A percentile compares a stretch with the other conserved stretches of the same genome.
These are phyloP conservation scores for Macropus fuliginosus DNA, from an alignment of 2,797 vertebrate species.

Conservation along the genomic window DNA sequence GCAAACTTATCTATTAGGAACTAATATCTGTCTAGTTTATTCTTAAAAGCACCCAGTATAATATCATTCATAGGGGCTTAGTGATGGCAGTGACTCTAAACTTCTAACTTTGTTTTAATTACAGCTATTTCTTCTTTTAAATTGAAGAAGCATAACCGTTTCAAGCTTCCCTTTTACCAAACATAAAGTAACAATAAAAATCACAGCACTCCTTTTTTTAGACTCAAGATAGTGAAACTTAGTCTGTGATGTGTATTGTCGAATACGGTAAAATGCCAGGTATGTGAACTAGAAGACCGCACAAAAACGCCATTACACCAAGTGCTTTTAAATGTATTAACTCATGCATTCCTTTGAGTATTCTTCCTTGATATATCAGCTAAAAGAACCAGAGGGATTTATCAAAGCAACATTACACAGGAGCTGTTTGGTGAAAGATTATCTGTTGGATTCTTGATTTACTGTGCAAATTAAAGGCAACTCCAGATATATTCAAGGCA, in stretches of 20 bases:
- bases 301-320: constrained; percentile 62
- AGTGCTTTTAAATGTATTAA: constrained; percentile 56
- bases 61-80: constrained; percentile 26
- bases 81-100: constrained; percentile 48
- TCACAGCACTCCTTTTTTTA: neutral
- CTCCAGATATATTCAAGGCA: neutral
- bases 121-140: constrained; percentile 55
- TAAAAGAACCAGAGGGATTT: neutral
- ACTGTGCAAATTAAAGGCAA: neutral
- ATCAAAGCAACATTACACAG: neutral
- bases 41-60: constrained; percentile 10
- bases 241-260: neutral
- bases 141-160: constrained; percentile 53
- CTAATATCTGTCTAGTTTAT: constrained; percentile 36
- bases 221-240: constrained; percentile 44
- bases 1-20: constrained; percentile 22
- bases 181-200: constrained; percentile 18
- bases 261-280: constrained; percentile 61
- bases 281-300: constrained; percentile 49
- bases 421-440: constrained; percentile 31
- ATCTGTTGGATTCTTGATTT: neutral
- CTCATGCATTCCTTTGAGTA: neutral
- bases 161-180: constrained; percentile 33
- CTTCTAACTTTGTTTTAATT: neutral
- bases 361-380: neutral